phyloP scores from a whole-genome alignment of 2,888 invertebrate species.

The Abrostola tripartita region DNA sequence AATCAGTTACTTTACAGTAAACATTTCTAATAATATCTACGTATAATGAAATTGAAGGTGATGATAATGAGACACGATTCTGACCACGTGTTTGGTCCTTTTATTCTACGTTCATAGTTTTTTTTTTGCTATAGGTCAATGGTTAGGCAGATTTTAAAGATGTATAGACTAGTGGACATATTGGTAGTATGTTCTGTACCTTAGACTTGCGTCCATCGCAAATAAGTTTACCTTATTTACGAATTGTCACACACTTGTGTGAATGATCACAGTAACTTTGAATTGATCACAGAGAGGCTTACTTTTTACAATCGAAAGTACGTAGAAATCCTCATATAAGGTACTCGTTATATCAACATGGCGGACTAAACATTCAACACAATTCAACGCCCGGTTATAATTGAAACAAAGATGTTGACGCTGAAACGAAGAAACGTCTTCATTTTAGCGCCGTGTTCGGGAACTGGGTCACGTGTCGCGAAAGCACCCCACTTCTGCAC shows the following conservation, averaged over 20 bases:
- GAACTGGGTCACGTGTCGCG: slow-evolving; percentile 48
- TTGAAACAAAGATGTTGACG: slow-evolving; percentile 32
- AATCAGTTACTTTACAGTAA: slow-evolving; percentile 32
- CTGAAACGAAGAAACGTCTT: slow-evolving; percentile 27
- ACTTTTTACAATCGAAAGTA: not conserved
- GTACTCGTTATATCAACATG: slow-evolving; percentile 2
- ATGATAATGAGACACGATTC: slow-evolving; percentile 16
- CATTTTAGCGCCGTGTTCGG: slow-evolving; percentile 16
- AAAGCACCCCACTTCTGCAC: slow-evolving; percentile 38
- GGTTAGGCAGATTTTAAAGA: not conserved
- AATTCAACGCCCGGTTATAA: slow-evolving; percentile 26
- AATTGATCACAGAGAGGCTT: not conserved
- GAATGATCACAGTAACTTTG: not conserved
- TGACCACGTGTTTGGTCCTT: not conserved
- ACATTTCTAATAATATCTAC: slow-evolving; percentile 34
- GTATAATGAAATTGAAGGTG: slow-evolving; percentile 7
- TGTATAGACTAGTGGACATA: not conserved
- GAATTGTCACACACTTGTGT: no score
- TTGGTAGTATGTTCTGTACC: not conserved
- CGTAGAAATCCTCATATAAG: not conserved
- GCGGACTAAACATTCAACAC: slow-evolving; percentile 8
- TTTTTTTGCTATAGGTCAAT: not conserved
- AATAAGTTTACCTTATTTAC: no score
- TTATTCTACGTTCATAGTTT: no score
- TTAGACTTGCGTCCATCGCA: no score